These are phyloP conservation scores for Leptinotarsa juncta DNA, from an alignment of 2,888 invertebrate species.

Conservation along the genomic window DNA sequence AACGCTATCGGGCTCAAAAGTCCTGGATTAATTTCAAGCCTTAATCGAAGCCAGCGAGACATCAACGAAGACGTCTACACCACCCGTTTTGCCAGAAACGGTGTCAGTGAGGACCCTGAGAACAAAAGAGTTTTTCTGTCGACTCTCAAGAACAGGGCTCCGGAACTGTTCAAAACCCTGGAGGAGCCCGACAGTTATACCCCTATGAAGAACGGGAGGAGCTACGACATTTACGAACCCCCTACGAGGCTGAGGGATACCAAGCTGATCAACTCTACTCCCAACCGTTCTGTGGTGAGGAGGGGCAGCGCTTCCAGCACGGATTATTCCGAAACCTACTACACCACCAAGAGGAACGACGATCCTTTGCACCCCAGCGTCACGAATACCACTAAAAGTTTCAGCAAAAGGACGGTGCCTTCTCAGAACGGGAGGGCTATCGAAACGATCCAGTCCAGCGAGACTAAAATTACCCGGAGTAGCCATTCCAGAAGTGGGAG, in stretches of 20 bases:
- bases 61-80: conserved; percentile 71
- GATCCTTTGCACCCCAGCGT: conserved; percentile 76
- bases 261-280: conserved; percentile 61
- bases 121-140: conserved; percentile 75
- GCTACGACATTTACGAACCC: conserved; percentile 64
- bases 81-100: conserved; percentile 71
- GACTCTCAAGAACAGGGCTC: conserved; percentile 77
- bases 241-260: conserved; percentile 63
- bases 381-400: conserved; percentile 78
- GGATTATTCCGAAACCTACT: conserved; percentile 78
- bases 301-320: conserved; percentile 77
- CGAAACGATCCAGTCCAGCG: conserved; percentile 78
- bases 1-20: conserved; percentile 82
- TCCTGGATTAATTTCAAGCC: conserved; percentile 87
- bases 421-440: conserved; percentile 73
- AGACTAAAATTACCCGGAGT: conserved; percentile 77
- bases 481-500: conserved; percentile 48
- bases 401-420: conserved; percentile 77
- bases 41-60: conserved; percentile 86
- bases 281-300: conserved; percentile 66
- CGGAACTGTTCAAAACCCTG: conserved; percentile 78
- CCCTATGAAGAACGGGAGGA: conserved; percentile 57
- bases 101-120: conserved; percentile 62
- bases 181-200: conserved; percentile 68
- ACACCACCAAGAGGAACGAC: conserved; percentile 75